A percentile compares a stretch with the other conserved stretches of the same genome.
phyloP scores from a whole-genome alignment of 2,797 vertebrate species.

The Pantherophis vulpinus region DNA sequence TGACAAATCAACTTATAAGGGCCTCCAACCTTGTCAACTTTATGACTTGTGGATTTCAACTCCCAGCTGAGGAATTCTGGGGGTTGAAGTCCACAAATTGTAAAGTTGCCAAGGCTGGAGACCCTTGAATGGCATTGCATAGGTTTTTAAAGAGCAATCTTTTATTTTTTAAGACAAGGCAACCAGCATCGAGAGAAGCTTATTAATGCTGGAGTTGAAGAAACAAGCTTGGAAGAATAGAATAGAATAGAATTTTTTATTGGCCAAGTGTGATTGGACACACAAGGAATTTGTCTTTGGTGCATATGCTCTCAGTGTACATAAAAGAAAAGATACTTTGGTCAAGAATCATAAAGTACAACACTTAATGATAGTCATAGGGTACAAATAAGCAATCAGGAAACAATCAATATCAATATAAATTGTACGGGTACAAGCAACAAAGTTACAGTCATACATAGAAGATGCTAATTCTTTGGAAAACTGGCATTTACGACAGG shows the following conservation, averaged over 20 bases:
- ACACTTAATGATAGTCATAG: too few species aligned
- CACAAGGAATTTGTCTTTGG: too few species aligned
- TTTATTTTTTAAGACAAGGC: background rate
- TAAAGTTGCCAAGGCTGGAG: background rate
- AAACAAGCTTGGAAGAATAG: background rate
- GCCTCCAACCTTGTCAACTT: background rate
- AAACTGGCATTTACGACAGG: background rate
- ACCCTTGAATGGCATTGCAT: background rate
- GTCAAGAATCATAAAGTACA: too few species aligned
- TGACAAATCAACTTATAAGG: background rate
- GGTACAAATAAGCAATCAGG: too few species aligned
- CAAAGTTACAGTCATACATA: too few species aligned
- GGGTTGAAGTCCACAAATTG: background rate
- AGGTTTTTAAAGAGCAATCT: background rate
- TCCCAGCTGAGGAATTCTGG: too few species aligned
- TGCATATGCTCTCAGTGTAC: too few species aligned
- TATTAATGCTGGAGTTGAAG: background rate
- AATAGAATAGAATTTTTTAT: too few species aligned
- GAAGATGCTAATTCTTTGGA: background rate
- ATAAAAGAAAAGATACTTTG: too few species aligned
- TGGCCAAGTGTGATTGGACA: too few species aligned
- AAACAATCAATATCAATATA: too few species aligned
- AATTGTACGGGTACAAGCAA: too few species aligned
- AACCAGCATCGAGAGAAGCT: background rate
- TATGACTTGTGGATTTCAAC: background rate